Base-by-base conservation (phyloP, 1,140 invertebrate species). In the Catajapyx aquilonaris region DNA sequence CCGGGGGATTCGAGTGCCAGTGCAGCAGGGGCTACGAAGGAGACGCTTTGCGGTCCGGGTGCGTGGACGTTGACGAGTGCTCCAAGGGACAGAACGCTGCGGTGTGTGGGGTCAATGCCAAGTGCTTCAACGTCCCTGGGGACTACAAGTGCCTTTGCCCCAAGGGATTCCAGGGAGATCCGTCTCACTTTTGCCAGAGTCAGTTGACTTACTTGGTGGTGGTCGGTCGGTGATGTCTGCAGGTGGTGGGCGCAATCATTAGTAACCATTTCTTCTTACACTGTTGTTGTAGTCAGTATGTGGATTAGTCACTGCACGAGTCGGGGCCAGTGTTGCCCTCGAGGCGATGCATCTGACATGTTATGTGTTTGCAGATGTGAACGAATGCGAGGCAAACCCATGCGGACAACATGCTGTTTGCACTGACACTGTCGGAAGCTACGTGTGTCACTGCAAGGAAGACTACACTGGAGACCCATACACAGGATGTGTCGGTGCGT, bases 331-430 rank as follows among this genome's bases (percentile, higher is more conserved):
- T n/a, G n/a, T n/a, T n/a, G n/a, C n/a, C n/a, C n/a, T n/a, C n/a
- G n/a, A n/a, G n/a, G n/a, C n/a, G n/a, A n/a, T n/a, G n/a, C n/a
- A n/a, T 18, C 15, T 41, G 22, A 20, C 15, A 9, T 43, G 15
- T 30, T 43, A 18, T 28, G 15, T 33, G 39, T 53, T 55, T 50
- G 39, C 52, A 87, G 83, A 86, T 71, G 65, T 86, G 58, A 79
- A 88, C 65, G 83, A 86, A 66, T 87, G 83, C 61, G 67, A 74
- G 53, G 69, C 68, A 57, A 81, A 74, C 57, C 77, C 80, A 20
- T 90, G 85, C 56, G 80, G 81, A 46, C 65, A 66, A 46, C 81
- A 88, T 51, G 78, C 84, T 17, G 60, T 77, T 36, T 93, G 86
- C 56, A 76, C 71, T 44, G 84, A 91, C 55, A 85, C 79, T 16